Conservation (phyloP, 2,888 invertebrate genomes). For the Allacma fusca region DNA sequence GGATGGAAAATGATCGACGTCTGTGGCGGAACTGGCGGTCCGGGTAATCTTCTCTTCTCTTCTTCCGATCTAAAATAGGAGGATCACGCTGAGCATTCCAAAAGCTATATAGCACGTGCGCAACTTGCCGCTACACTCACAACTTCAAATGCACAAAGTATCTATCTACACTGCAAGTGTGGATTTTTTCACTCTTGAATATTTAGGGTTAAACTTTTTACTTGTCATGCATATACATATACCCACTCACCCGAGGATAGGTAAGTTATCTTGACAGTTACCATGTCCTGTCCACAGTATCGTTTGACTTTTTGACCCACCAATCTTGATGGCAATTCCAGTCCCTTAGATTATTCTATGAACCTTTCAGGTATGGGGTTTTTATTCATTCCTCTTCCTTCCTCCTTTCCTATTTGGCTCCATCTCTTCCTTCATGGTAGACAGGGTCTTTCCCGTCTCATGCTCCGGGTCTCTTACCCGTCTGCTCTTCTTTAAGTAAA, state of each 20-base stretch:
- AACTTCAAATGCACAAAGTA: not conserved
- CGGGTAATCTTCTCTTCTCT: slow-evolving; percentile 17
- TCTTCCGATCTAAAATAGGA: slow-evolving; percentile 20
- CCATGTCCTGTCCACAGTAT: slow-evolving; percentile 10
- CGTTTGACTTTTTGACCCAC: slow-evolving; percentile 13
- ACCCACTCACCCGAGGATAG: not conserved
- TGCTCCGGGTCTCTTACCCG: no score
- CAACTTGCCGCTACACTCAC: not conserved
- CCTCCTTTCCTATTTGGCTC: not conserved
- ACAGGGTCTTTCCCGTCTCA: no score
- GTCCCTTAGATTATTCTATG: not conserved
- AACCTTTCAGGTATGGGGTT: not conserved
- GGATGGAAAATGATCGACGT: slow-evolving; percentile 20
- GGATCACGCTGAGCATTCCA: slow-evolving; percentile 15
- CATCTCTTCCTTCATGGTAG: not conserved
- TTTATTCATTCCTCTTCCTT: slow-evolving; percentile 6
- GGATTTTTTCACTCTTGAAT: not conserved
- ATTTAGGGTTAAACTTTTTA: not conserved
- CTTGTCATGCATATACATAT: not conserved
- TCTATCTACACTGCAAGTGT: not conserved
- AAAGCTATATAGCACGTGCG: not conserved
- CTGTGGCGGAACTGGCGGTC: slow-evolving; percentile 21
- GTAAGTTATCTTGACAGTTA: not conserved
- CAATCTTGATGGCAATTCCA: not conserved
- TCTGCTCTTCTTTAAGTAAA: no score